Base-by-base conservation (phyloP, 2,797 vertebrate genomes). In the Pseudochirops corinnae region DNA sequence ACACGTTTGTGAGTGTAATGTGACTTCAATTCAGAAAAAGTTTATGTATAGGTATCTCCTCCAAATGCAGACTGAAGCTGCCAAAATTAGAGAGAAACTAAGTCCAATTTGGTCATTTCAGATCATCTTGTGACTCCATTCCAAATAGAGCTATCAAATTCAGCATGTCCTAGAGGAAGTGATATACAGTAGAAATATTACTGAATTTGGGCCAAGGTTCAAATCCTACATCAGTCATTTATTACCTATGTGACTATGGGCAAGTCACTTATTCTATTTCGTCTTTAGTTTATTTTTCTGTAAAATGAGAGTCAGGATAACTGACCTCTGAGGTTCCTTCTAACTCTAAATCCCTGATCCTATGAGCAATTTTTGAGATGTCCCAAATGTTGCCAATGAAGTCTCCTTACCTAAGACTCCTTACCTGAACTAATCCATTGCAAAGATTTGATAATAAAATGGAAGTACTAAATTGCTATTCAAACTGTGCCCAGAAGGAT, bases 1-100 rank as follows among this genome's bases (percentile, higher is more conserved):
- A 97, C 93, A 93, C 56, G 74, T 52, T 95, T 94, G 93, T 95
- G 6, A 97, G 90, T 93, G 21, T 16, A 94, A 92, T 21, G 93
- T 97, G 92, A 92, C 52, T 91, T 55, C 46, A 21, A 91, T 14
- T 97, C 62, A 60, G 10, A 24, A 96, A 97, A 56, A 97, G 9
- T 92, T 94, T 95, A 50, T 82, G 57, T n/a, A 16, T 16, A 52
- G 93, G n/a, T 57, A 28, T 91, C 95, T 93, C 94, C 87, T 93
- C 56, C 52, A 94, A 92, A 94, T n/a, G 95, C 60, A 92, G 94
- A 95, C n/a, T 92, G 57, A 93, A 92, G 39, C 26, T 95, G 56
- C 60, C 39, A 91, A 74, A 56, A 91, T 93, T 31, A 91, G 39
- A 90, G 39, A 24, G 57, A 95, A 94, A 5, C n/a, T 9, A 60